Evolutionary conservation across 2,888 invertebrate genomes (phyloP).

Genomic region (Harpalus rufipes): DNA sequence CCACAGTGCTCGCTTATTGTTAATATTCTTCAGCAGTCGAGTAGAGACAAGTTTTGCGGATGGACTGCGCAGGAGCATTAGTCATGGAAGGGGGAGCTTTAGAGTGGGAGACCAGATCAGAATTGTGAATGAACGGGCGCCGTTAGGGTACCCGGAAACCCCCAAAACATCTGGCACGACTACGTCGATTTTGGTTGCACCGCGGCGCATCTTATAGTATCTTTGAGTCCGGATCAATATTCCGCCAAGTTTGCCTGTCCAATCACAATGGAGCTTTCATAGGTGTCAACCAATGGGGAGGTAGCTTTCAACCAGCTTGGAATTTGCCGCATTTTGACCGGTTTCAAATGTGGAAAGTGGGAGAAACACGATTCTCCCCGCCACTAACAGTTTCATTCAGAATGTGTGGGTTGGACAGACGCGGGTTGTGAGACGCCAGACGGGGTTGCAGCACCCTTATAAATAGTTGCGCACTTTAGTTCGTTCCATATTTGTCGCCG

Average conservation of each 20-base stretch:
- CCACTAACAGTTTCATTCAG: constrained; percentile 81
- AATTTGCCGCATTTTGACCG: constrained; percentile 65
- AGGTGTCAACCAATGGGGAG: constrained; percentile 15
- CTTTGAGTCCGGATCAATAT: constrained; percentile 60
- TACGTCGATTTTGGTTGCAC: constrained; percentile 53
- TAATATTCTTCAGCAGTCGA: constrained; percentile 35
- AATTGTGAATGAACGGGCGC: constrained; percentile 65
- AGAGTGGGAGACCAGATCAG: constrained; percentile 18
- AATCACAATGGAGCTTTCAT: constrained; percentile 48
- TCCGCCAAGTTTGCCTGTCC: constrained; percentile 15
- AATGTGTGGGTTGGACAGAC: constrained; percentile 82
- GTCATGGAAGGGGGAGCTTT: not conserved
- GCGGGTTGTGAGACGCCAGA: constrained; percentile 79
- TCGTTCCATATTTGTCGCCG: constrained; percentile 44
- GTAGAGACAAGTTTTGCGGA: constrained; percentile 15
- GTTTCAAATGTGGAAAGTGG: constrained; percentile 58
- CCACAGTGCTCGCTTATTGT: constrained; percentile 59
- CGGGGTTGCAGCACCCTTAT: constrained; percentile 71
- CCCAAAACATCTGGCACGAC: constrained; percentile 64
- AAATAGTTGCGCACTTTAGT: constrained; percentile 48
- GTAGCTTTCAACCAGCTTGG: constrained; percentile 27
- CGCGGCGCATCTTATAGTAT: constrained; percentile 63
- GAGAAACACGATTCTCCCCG: constrained; percentile 71
- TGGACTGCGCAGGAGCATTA: constrained; percentile 2
- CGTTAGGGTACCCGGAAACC: constrained; percentile 59